Percentiles rank a stretch among this genome's conserved stretches.
phyloP scores from a whole-genome alignment of 2,113 vertebrate species.

The Lepus americanus region DNA sequence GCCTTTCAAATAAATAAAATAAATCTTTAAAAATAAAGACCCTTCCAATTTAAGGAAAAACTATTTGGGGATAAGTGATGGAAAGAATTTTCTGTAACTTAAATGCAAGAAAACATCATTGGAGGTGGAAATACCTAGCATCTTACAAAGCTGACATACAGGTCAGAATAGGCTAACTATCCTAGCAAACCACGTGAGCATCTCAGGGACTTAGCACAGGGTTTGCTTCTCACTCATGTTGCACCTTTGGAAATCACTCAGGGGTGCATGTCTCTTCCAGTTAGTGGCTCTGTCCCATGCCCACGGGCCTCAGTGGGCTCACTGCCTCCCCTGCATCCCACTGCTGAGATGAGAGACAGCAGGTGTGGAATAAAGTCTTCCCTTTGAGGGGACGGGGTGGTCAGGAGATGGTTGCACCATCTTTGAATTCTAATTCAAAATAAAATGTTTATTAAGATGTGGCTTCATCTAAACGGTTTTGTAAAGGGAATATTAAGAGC shows the following conservation, averaged over 20 bases:
- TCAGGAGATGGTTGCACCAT: not conserved
- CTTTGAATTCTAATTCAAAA: conserved; percentile 36
- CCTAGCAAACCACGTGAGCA: not conserved
- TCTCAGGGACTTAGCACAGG: not conserved
- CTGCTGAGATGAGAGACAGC: not conserved
- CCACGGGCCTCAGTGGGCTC: not conserved
- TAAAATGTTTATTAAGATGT: not conserved
- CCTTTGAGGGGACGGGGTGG: not conserved
- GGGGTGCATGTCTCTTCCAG: not conserved
- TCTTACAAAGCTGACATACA: not conserved
- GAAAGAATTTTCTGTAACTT: conserved; percentile 21
- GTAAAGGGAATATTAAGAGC: not conserved
- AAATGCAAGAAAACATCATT: conserved; percentile 21
- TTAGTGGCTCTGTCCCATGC: not conserved
- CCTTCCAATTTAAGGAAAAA: not conserved
- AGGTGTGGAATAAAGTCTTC: not conserved
- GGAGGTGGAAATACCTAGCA: not conserved
- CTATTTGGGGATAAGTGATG: not conserved
- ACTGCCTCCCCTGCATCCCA: not conserved
- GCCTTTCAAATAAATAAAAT: too few relatives aligned
- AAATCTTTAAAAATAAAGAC: too few relatives aligned
- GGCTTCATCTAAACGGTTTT: not conserved
- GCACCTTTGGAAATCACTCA: not conserved
- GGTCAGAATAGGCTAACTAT: not conserved
- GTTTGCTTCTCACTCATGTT: not conserved